A percentile compares a stretch with the other conserved stretches of the same genome.
Evolutionary conservation across 2,888 invertebrate genomes (phyloP).

Genomic region (Drosophila mimetica): DNA sequence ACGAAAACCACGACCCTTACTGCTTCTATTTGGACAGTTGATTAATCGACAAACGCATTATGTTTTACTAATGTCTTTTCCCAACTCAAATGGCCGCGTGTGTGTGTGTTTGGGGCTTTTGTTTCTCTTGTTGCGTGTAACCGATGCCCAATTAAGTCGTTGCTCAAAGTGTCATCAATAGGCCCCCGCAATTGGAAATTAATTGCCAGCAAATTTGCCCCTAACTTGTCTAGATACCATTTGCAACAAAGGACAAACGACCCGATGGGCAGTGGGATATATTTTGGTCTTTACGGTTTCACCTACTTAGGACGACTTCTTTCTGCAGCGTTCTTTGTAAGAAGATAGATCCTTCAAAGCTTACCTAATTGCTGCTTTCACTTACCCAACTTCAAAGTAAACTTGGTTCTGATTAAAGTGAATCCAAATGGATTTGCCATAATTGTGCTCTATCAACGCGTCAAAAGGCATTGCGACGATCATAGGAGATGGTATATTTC

Average conservation of each 20-base stretch:
- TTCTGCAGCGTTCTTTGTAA: neutral
- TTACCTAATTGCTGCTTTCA: conserved; percentile 4
- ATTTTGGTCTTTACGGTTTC: conserved; percentile 7
- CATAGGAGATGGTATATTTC: neutral
- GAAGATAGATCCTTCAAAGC: neutral
- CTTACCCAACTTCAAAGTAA: conserved; percentile 60
- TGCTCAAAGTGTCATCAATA: conserved; percentile 76
- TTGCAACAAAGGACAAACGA: conserved; percentile 38
- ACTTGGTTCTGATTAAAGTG: conserved; percentile 44
- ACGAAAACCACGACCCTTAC: conserved; percentile 6
- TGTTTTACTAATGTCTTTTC: conserved; percentile 65
- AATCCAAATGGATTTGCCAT: conserved; percentile 28
- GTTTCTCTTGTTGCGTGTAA: conserved; percentile 44
- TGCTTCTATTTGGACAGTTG: conserved; percentile 64
- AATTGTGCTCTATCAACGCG: conserved; percentile 23
- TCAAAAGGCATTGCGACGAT: conserved; percentile 11
- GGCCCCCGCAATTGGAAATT: conserved; percentile 64
- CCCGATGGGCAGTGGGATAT: neutral
- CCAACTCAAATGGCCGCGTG: conserved; percentile 26
- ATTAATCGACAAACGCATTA: conserved; percentile 73
- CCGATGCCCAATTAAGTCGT: conserved; percentile 71
- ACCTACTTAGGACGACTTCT: neutral
- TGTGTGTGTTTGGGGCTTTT: conserved; percentile 6
- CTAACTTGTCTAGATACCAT: conserved; percentile 36
- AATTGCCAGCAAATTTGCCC: conserved; percentile 64